These are phyloP conservation scores for Colostygia pectinataria DNA, from an alignment of 2,888 invertebrate genomes.

Conservation along the genomic window DNA sequence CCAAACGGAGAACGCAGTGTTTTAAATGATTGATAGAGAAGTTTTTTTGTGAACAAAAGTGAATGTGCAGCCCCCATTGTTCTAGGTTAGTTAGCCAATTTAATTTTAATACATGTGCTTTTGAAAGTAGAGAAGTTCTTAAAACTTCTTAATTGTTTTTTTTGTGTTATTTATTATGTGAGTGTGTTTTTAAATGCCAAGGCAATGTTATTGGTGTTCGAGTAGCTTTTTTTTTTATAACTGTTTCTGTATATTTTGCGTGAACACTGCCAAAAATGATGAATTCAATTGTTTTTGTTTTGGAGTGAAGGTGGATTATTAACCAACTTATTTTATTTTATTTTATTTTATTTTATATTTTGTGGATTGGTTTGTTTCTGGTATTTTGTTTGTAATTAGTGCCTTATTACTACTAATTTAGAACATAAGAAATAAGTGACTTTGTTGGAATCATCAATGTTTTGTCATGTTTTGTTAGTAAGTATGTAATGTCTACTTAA, in stretches of 20 bases:
- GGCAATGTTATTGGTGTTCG: no score
- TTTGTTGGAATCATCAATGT: no score
- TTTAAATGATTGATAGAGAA: no score
- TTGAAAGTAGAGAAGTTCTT: neutral
- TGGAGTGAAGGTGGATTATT: no score
- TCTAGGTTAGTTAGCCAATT: conserved; percentile 1
- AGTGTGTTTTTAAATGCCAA: no score
- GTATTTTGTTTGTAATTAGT: neutral
- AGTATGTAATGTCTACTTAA: neutral
- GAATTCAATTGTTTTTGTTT: neutral
- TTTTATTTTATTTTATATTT: neutral
- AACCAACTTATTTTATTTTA: no score
- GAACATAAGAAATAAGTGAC: no score
- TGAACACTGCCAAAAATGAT: conserved; percentile 2
- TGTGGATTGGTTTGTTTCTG: neutral
- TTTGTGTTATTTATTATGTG: conserved; percentile 5
- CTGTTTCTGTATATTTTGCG: conserved; percentile 4
- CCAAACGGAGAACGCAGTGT: no score
- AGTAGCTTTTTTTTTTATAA: neutral
- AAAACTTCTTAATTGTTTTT: no score
- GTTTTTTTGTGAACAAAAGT: no score
- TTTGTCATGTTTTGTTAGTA: no score
- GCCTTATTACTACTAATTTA: neutral
- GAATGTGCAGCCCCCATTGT: neutral
- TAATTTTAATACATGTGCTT: conserved; percentile 1